A percentile compares a stretch with the other conserved stretches of the same genome.
Evolutionary conservation across 2,797 vertebrate species (phyloP).

Genomic region (Loriculus beryllinus): DNA sequence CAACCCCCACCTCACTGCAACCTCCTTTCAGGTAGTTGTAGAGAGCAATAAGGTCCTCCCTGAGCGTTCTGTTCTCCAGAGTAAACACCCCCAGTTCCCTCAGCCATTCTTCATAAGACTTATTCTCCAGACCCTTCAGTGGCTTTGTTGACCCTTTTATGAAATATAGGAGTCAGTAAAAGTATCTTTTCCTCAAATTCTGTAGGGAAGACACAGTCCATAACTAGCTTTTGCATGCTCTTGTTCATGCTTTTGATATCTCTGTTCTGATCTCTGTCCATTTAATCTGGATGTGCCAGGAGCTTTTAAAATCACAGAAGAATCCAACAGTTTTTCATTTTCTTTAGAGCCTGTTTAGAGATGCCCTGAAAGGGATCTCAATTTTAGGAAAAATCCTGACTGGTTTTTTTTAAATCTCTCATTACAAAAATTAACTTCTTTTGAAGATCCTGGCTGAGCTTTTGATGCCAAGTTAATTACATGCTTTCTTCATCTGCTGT

Average conservation of each 20-base stretch:
- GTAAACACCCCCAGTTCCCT: neutral
- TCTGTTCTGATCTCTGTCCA: neutral
- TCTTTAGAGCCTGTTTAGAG: neutral
- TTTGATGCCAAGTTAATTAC: constrained; percentile 18
- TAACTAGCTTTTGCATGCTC: neutral
- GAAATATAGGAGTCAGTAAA: neutral
- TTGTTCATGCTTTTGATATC: neutral
- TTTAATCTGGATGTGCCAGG: neutral
- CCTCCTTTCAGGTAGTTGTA: neutral
- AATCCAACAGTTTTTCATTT: neutral
- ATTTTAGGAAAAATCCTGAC: neutral
- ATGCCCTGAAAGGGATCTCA: neutral
- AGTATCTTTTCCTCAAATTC: neutral
- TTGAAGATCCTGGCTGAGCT: neutral
- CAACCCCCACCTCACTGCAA: too few relatives aligned
- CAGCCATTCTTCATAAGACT: neutral
- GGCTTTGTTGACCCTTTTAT: neutral
- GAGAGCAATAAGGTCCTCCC: neutral
- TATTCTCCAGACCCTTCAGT: neutral
- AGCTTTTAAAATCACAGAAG: neutral
- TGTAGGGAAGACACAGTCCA: neutral
- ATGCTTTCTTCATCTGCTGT: neutral
- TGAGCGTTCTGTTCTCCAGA: neutral
- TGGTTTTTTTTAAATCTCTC: neutral
- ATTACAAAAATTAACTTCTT: neutral